phyloP scores from a whole-genome alignment of 2,113 vertebrate species.

The Lophius piscatorius region DNA sequence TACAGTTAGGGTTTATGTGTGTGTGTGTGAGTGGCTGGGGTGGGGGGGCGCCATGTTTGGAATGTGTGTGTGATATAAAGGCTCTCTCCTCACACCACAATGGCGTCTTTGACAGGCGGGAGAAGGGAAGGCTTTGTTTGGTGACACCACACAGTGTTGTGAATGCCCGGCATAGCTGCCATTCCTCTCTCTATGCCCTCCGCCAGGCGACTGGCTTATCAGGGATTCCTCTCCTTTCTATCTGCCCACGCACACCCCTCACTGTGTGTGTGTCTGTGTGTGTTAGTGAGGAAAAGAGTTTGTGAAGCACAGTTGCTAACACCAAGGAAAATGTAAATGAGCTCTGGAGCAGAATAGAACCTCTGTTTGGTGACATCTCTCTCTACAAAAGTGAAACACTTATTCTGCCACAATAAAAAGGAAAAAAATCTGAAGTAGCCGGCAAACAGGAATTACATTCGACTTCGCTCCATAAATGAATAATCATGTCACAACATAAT shows the following conservation, averaged over 20 bases:
- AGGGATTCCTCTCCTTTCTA: constrained; percentile 83
- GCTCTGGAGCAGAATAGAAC: constrained; percentile 45
- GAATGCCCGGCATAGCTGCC: constrained; percentile 92
- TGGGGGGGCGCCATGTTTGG: constrained; percentile 83
- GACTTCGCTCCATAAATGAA: background rate
- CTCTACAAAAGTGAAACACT: constrained; percentile 46
- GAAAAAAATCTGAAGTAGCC: constrained; percentile 30
- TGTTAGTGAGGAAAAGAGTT: constrained; percentile 63
- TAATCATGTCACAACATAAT: background rate
- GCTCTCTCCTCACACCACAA: constrained; percentile 88
- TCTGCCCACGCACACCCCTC: constrained; percentile 71
- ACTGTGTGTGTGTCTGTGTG: constrained; percentile 61
- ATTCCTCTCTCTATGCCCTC: constrained; percentile 86
- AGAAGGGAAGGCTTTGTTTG: constrained; percentile 94
- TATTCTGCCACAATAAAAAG: constrained; percentile 33
- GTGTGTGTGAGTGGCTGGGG: constrained; percentile 74
- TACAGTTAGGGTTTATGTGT: constrained; percentile 26
- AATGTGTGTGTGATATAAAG: constrained; percentile 94
- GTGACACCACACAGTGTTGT: constrained; percentile 94
- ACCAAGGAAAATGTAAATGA: constrained; percentile 69
- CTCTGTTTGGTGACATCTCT: constrained; percentile 60
- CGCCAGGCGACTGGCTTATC: constrained; percentile 79
- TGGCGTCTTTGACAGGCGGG: constrained; percentile 92
- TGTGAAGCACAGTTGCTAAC: constrained; percentile 55
- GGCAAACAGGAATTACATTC: background rate